These are phyloP conservation scores for Lacanobia wlatinum DNA, from an alignment of 2,888 invertebrate genomes.

Conservation along the genomic window DNA sequence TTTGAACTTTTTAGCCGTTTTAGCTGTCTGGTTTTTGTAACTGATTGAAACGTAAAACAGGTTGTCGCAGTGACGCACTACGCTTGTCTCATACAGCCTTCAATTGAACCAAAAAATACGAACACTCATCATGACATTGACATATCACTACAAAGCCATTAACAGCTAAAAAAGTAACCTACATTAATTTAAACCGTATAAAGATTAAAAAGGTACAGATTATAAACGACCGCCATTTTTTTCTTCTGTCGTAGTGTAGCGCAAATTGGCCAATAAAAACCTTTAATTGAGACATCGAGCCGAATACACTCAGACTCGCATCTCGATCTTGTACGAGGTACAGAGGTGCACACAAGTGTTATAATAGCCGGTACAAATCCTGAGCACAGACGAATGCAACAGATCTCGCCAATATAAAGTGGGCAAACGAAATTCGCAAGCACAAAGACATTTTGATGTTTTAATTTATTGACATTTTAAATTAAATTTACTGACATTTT, in stretches of 20 bases:
- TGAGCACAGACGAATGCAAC: too few species aligned
- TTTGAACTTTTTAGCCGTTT: too few species aligned
- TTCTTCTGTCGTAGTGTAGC: constrained; percentile 56
- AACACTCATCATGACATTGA: constrained; percentile 20
- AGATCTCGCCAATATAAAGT: too few species aligned
- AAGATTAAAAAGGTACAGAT: constrained; percentile 54
- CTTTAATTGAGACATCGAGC: constrained; percentile 85
- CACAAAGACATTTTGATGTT: too few species aligned
- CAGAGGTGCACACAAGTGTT: constrained; percentile 63
- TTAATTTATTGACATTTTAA: too few species aligned
- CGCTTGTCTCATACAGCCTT: too few species aligned
- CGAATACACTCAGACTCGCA: constrained; percentile 77
- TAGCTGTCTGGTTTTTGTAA: too few species aligned
- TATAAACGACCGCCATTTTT: constrained; percentile 56
- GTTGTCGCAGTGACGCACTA: too few species aligned
- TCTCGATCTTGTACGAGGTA: constrained; percentile 72
- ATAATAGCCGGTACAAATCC: too few species aligned
- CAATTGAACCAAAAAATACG: background rate
- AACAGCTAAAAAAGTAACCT: constrained; percentile 47
- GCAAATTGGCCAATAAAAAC: constrained; percentile 83
- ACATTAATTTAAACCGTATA: constrained; percentile 60
- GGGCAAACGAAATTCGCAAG: too few species aligned
- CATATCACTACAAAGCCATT: constrained; percentile 26
- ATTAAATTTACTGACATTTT: too few species aligned
- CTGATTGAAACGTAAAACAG: too few species aligned